These are phyloP conservation scores for Cabera pusaria DNA, from an alignment of 2,888 invertebrate genomes.

Conservation along the genomic window DNA sequence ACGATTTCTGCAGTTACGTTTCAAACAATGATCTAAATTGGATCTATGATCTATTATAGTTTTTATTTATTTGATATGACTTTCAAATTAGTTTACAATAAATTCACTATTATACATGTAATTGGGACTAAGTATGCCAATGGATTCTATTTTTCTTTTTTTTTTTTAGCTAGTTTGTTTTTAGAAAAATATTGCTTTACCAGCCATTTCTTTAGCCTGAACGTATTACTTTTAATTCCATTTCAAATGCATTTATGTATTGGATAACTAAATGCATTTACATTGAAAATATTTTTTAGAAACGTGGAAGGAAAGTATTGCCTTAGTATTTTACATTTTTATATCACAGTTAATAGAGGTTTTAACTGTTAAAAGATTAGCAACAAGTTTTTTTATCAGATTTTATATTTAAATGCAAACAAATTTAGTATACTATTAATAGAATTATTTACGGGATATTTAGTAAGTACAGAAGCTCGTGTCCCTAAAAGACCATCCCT, in stretches of 20 bases:
- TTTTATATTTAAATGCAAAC: too few relatives aligned
- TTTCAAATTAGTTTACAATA: slow-evolving; percentile 32
- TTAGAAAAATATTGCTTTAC: slow-evolving; percentile 7
- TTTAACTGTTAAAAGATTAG: too few relatives aligned
- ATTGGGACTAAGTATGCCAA: slow-evolving; percentile 18
- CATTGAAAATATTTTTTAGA: too few relatives aligned
- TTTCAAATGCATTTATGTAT: slow-evolving; percentile 14
- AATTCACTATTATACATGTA: slow-evolving; percentile 13
- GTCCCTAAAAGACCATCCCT: too few relatives aligned
- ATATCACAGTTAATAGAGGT: too few relatives aligned
- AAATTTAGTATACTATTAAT: too few relatives aligned
- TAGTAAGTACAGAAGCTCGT: too few relatives aligned
- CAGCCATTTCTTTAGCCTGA: slow-evolving; percentile 2
- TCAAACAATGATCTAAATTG: slow-evolving; percentile 41
- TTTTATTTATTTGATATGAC: slow-evolving; percentile 56
- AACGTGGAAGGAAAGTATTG: too few relatives aligned
- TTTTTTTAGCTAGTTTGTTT: background rate
- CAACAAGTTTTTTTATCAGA: too few relatives aligned
- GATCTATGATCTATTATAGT: slow-evolving; percentile 42
- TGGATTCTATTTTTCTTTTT: slow-evolving; percentile 6
- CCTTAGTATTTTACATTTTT: too few relatives aligned
- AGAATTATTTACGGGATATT: too few relatives aligned
- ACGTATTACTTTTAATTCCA: slow-evolving; percentile 12
- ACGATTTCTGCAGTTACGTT: slow-evolving; percentile 60
- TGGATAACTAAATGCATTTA: slow-evolving; percentile 2